A percentile compares a stretch with the other conserved stretches of the same genome.
Evolutionary conservation across 2,888 invertebrate species (phyloP).

Genomic region (Cephus nigrinus): DNA sequence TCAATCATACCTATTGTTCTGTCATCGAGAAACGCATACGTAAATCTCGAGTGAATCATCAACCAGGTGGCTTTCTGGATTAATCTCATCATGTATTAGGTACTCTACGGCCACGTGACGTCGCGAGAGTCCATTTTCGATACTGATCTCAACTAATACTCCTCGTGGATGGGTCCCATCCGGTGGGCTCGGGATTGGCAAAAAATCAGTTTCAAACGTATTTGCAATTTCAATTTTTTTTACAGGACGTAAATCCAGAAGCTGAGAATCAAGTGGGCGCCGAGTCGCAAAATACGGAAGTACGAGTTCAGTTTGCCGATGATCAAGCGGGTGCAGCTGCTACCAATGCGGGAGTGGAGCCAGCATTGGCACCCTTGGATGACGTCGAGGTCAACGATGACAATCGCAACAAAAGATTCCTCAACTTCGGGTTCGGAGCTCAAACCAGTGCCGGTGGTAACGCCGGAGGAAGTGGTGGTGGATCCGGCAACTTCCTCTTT

Average conservation of each 20-base stretch:
- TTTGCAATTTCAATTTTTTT: conserved; percentile 2
- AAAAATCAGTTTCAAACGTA: not conserved
- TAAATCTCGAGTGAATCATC: not conserved
- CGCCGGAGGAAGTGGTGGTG: conserved; percentile 69
- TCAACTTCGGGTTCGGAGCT: conserved; percentile 72
- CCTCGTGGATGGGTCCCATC: not conserved
- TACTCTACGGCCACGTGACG: not conserved
- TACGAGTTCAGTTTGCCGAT: conserved; percentile 72
- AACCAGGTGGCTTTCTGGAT: not conserved
- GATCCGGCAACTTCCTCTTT: conserved; percentile 89
- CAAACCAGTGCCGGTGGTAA: conserved; percentile 59
- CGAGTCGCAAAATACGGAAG: conserved; percentile 74
- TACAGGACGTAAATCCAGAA: conserved; percentile 56
- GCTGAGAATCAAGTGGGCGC: conserved; percentile 66
- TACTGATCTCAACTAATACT: not conserved
- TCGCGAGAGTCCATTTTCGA: not conserved
- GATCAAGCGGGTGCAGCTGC: conserved; percentile 67
- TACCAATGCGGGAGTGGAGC: conserved; percentile 73
- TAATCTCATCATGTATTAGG: not conserved
- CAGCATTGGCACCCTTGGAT: conserved; percentile 78
- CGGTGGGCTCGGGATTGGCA: not conserved
- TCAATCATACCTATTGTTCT: not conserved
- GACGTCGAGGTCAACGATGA: conserved; percentile 81
- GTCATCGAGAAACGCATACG: not conserved
- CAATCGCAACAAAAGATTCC: conserved; percentile 84